Evolutionary conservation across 1,140 invertebrate genomes (phyloP).

Genomic region (Chrysopa pallens): DNA sequence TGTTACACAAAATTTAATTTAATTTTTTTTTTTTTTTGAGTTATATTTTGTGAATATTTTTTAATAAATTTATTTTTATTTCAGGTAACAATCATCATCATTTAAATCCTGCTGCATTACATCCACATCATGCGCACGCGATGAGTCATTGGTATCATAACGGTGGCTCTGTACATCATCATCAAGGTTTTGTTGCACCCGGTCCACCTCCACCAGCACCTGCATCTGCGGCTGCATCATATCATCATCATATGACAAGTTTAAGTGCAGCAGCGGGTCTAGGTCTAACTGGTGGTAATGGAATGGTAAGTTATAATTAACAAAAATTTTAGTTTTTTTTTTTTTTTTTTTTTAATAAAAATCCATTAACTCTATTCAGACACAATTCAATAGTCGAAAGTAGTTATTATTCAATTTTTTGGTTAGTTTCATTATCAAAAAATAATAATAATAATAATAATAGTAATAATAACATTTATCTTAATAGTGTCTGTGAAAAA

Average conservation of each 20-base stretch:
- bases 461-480: no score
- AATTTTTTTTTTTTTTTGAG: no score
- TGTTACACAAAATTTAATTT: no score
- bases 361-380: no score
- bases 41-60: background rate
- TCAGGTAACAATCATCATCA: slow-evolving; percentile 23
- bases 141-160: slow-evolving; percentile 25
- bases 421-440: no score
- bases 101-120: slow-evolving; percentile 20
- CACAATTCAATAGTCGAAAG: no score
- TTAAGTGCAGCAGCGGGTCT: slow-evolving; percentile 18
- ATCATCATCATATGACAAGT: slow-evolving; percentile 23
- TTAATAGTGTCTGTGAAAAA: no score
- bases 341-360: no score
- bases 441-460: no score
- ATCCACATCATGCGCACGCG: slow-evolving; percentile 20
- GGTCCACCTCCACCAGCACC: slow-evolving; percentile 20
- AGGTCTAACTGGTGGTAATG: slow-evolving; percentile 19
- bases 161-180: slow-evolving; percentile 13
- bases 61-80: background rate
- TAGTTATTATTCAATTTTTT: no score
- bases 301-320: slow-evolving; percentile 18
- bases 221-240: slow-evolving; percentile 18
- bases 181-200: slow-evolving; percentile 20
- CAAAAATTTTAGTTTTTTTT: no score